phyloP scores from a whole-genome alignment of 2,797 vertebrate genomes.

The Balearica regulorum region DNA sequence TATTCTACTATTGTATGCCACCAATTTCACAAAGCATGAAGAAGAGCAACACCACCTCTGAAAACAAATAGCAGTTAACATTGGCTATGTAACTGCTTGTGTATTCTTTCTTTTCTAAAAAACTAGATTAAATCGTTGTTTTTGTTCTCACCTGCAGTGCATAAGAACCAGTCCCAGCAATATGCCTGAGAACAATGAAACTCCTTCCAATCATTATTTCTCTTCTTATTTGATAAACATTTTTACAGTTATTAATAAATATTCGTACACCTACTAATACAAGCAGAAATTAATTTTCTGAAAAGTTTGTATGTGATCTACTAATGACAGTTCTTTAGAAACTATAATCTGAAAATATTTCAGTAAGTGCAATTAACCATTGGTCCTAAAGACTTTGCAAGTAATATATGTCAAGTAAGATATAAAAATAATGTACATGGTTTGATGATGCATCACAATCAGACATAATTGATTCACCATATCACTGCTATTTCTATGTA shows the following conservation, averaged over 20 bases:
- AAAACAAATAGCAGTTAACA: neutral
- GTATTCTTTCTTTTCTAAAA: neutral
- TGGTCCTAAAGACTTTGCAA: neutral
- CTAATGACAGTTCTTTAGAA: neutral
- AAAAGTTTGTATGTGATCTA: neutral
- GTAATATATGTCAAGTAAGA: neutral
- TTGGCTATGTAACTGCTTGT: neutral
- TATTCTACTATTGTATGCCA: neutral
- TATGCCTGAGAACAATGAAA: neutral
- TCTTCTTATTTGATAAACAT: neutral
- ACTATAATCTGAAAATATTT: neutral
- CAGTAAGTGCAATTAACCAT: neutral
- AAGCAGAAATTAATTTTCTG: neutral
- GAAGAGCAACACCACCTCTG: neutral
- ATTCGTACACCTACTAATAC: neutral
- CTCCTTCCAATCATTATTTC: neutral
- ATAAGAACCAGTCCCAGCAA: neutral
- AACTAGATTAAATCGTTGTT: neutral
- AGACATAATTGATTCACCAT: neutral
- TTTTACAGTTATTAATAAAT: neutral
- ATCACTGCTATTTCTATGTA: neutral
- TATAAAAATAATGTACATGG: neutral
- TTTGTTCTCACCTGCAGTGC: neutral
- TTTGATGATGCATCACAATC: neutral
- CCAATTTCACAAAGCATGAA: neutral